A percentile compares a stretch with the other conserved stretches of the same genome.
phyloP scores from a whole-genome alignment of 2,797 vertebrate genomes.

The Balearica regulorum region DNA sequence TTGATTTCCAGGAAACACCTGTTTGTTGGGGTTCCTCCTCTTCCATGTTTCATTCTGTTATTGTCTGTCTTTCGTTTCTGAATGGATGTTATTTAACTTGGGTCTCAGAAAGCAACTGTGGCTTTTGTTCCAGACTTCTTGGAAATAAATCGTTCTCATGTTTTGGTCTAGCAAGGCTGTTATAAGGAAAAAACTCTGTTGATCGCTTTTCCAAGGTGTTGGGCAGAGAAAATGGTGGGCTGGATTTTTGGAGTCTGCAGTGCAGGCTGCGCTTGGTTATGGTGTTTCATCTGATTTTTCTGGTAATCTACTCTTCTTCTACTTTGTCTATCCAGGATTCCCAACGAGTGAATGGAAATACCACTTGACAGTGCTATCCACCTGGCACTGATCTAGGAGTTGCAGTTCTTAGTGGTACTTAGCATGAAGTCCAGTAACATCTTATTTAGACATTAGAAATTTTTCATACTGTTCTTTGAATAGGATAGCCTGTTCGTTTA shows the following conservation, averaged over 20 bases:
- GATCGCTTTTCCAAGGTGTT: neutral
- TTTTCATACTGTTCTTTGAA: neutral
- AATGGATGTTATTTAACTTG: neutral
- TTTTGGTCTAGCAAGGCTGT: neutral
- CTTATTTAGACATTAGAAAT: neutral
- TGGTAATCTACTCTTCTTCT: neutral
- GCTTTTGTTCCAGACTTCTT: neutral
- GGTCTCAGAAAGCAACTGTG: neutral
- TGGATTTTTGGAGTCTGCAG: neutral
- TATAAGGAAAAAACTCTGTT: neutral
- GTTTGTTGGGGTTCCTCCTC: neutral
- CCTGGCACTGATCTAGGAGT: neutral
- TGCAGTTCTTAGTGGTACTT: neutral
- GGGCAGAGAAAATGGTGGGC: neutral
- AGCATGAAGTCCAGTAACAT: neutral
- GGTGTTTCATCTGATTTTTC: neutral
- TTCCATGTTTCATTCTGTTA: neutral
- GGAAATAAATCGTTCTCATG: neutral
- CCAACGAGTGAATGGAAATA: neutral
- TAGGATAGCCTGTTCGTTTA: neutral
- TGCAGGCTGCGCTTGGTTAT: neutral
- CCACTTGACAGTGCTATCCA: neutral
- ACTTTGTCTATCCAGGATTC: neutral
- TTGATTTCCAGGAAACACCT: neutral
- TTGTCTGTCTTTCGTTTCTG: neutral